phyloP scores from a whole-genome alignment of 2,888 invertebrate species.

The Biston betularia region DNA sequence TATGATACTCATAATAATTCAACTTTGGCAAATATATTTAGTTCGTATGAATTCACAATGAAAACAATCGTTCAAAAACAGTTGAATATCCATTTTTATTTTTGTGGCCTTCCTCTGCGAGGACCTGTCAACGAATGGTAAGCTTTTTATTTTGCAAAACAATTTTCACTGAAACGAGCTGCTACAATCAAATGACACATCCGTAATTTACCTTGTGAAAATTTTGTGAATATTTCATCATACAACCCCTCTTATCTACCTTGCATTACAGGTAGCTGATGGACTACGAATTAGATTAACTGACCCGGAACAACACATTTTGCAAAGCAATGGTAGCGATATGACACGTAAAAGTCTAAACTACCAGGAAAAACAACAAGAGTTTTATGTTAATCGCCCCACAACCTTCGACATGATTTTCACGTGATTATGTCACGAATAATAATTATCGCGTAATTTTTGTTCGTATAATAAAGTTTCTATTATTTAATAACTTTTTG shows the following conservation, averaged over 20 bases:
- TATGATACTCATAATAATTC: neutral
- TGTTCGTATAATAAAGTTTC: neutral
- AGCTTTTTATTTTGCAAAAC: neutral
- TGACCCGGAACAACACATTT: neutral
- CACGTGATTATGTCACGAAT: neutral
- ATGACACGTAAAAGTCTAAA: neutral
- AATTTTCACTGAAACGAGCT: neutral
- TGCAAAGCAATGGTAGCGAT: neutral
- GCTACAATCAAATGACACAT: constrained; percentile 7
- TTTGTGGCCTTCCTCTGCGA: constrained; percentile 9
- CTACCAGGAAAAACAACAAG: neutral
- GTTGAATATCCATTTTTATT: neutral
- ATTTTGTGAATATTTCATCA: constrained; percentile 18
- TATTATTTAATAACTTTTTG: no score
- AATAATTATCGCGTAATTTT: neutral
- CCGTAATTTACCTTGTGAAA: neutral
- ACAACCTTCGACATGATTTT: neutral
- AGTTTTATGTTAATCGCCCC: neutral
- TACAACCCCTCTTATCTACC: constrained; percentile 12
- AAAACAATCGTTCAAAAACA: neutral
- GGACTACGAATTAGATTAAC: neutral
- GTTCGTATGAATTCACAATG: neutral
- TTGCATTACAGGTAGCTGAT: neutral
- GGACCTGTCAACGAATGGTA: neutral
- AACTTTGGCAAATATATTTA: neutral